Conservation (phyloP, 2,113 vertebrate genomes). For the Choloepus hoffmanni region DNA sequence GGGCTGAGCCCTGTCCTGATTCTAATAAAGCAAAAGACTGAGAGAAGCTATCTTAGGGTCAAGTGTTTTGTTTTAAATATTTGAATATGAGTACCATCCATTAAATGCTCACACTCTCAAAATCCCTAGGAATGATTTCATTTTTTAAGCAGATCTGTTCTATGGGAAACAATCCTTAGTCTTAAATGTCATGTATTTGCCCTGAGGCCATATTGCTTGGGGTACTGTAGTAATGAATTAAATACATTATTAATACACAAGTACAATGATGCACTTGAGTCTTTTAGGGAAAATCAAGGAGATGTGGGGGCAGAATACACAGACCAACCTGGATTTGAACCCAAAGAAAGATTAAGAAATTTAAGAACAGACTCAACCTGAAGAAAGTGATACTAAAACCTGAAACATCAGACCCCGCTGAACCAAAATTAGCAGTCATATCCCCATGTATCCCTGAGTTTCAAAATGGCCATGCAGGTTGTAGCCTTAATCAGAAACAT, state of each 20-base stretch:
- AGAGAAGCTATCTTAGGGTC: background rate
- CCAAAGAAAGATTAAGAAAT: background rate
- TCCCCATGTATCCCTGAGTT: background rate
- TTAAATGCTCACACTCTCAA: slow-evolving; percentile 3
- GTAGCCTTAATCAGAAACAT: background rate
- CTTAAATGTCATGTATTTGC: slow-evolving; percentile 44
- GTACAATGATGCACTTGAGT: background rate
- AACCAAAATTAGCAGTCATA: background rate
- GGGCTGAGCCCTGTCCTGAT: background rate
- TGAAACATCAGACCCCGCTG: background rate
- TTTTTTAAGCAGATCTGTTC: slow-evolving; percentile 46
- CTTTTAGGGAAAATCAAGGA: slow-evolving; percentile 18
- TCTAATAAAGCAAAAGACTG: background rate
- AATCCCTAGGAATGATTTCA: slow-evolving; percentile 49
- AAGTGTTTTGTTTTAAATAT: background rate
- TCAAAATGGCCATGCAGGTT: background rate
- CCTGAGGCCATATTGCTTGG: background rate
- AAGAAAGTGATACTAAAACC: background rate
- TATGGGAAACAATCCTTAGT: slow-evolving; percentile 48
- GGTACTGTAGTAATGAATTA: slow-evolving; percentile 60
- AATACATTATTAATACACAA: slow-evolving; percentile 63
- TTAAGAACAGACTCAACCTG: background rate
- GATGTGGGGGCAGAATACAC: background rate
- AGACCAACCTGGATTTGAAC: background rate
- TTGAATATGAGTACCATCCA: background rate